Base-by-base conservation (phyloP, 2,888 invertebrate genomes). In the Nomada flava region DNA sequence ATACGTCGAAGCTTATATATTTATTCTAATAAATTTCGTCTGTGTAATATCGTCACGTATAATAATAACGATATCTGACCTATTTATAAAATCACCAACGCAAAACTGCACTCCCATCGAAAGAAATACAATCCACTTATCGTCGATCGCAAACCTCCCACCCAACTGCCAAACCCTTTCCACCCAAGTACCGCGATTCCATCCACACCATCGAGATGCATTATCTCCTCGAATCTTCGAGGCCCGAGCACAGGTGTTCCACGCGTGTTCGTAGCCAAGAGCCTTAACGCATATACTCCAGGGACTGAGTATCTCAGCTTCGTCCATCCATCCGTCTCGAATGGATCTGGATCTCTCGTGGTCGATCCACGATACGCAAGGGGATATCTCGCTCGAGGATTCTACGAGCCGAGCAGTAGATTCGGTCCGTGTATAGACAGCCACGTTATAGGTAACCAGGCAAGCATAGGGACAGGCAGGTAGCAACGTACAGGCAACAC, bases 371-470 rank as follows among this genome's bases (percentile, higher is more conserved):
- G 68, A 52, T 10, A 2, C 47, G 47, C 11, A 53, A 52, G 59
- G 67, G 69, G 79, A 80, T 60, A 70, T 80, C 36, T 36, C 82
- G 71, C 55, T 69, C 26, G 73, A 71, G 65, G 74, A 75, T 76
- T 79, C 74, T 47, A 10, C 44, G 80, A 75, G 57, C 79, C 74
- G 52, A 60, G 81, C 63, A 87, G 89, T 89, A 79, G 89, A 84
- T 88, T 77, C 70, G 81, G 89, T 83, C 71, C 23, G 80, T 76
- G 75, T 69, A 81, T 83, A 77, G 87, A 42, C 83, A 72, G 83
- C 59, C 86, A 79, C 62, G 29, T 53, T 60, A 72, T 73, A 77
- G 42, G 63, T 15, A 52, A 42, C 42, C 52, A 47, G 52, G 63
- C 2, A 57, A 62, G 50, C 52, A 74, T 52, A 72, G 44, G 52